Evolutionary conservation across 1,140 invertebrate species (phyloP).

Genomic region (Holcopasites calliopsidis): DNA sequence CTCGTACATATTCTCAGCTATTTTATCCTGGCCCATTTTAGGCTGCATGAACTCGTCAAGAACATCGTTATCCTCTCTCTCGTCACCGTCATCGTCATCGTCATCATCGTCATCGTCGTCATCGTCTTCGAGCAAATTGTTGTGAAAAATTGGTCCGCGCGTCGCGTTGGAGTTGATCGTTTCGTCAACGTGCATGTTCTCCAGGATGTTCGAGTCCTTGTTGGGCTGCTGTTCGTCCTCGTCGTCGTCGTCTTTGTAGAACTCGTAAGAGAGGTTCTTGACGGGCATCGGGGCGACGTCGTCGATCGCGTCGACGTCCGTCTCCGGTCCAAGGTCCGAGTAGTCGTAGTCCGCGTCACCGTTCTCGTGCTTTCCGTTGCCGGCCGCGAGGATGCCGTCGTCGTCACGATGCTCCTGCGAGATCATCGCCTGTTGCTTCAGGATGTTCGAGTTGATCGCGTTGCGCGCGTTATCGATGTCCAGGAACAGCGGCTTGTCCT

Average conservation of each 20-base stretch:
- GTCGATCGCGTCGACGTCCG: constrained; percentile 82
- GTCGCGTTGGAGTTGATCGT: background rate
- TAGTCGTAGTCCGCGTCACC: constrained; percentile 78
- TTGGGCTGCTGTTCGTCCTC: background rate
- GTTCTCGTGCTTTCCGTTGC: constrained; percentile 74
- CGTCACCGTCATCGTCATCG: background rate
- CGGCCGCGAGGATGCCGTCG: constrained; percentile 66
- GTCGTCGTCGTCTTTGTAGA: constrained; percentile 28
- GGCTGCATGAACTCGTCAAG: background rate
- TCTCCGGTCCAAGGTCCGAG: constrained; percentile 82
- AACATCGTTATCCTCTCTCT: background rate
- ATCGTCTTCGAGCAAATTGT: background rate
- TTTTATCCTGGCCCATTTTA: background rate
- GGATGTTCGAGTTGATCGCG: constrained; percentile 45
- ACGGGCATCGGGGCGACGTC: constrained; percentile 72
- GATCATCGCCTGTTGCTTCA: constrained; percentile 44
- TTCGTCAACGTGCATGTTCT: background rate
- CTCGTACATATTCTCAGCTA: background rate
- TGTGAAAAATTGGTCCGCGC: background rate
- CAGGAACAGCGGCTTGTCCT: constrained; percentile 54
- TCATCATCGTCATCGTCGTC: background rate
- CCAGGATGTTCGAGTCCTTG: background rate
- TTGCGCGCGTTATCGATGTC: constrained; percentile 27
- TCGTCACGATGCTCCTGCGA: constrained; percentile 45
- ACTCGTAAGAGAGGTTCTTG: background rate